Percentiles rank a stretch among this genome's conserved stretches.
Evolutionary conservation across 2,113 vertebrate genomes (phyloP).

Genomic region (Sus scrofa): DNA sequence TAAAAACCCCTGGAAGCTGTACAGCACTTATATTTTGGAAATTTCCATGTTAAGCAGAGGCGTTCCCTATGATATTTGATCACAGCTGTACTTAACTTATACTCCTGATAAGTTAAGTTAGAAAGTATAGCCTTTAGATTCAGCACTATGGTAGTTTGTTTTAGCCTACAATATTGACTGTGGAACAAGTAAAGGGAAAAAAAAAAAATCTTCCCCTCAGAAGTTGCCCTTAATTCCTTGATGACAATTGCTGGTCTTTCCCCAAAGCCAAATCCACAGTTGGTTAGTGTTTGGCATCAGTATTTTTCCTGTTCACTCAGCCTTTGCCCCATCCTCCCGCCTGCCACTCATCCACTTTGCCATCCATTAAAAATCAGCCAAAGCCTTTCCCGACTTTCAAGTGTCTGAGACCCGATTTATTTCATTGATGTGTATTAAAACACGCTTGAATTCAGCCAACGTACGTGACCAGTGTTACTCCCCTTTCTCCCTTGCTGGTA

Average conservation of each 20-base stretch:
- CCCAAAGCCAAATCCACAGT: background rate
- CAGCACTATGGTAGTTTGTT: accelerated
- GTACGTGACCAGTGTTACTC: background rate
- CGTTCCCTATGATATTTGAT: accelerated
- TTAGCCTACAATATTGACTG: background rate
- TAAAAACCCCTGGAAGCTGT: background rate
- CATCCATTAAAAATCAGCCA: background rate
- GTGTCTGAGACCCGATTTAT: background rate
- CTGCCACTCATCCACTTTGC: background rate
- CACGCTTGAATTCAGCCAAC: accelerated
- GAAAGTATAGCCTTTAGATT: background rate
- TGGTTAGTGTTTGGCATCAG: accelerated
- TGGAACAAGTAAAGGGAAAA: background rate
- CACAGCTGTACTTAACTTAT: accelerated
- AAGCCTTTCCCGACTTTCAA: background rate
- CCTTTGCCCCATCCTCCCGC: no score
- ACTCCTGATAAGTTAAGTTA: accelerated
- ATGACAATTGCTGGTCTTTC: background rate
- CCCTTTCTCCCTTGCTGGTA: background rate
- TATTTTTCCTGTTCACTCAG: background rate
- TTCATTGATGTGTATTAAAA: background rate
- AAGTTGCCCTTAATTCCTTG: background rate
- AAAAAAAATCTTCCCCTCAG: background rate
- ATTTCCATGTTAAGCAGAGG: accelerated
- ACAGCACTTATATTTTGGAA: background rate